These are phyloP conservation scores for honey bee (Apis mellifera) DNA, from an alignment of 1,140 invertebrate species.

Conservation along the genomic window Amel_HAv3.1 CM009932.2:12245501-12246000, in stretches of 20 bases:
- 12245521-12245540: neutral
- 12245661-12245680: neutral
- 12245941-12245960: neutral
- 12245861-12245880: neutral
- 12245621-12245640: neutral
- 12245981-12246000: neutral
- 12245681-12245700: too few species aligned
- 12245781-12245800: neutral
- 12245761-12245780: neutral
- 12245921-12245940: neutral
- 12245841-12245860: constrained; percentile 5
- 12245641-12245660: neutral
- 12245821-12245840: constrained; percentile 46
- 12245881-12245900: neutral
- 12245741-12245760: neutral
- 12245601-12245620: neutral
- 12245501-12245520: neutral
- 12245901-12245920: constrained; percentile 1
- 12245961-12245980: neutral
- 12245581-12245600: too few species aligned
- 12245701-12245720: neutral
- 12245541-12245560: too few species aligned
- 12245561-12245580: too few species aligned
- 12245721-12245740: constrained; percentile 4
- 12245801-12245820: constrained; percentile 17